A percentile compares a stretch with the other conserved stretches of the same genome.
phyloP scores from a whole-genome alignment of 1,140 invertebrate species.

The Sarcophaga bullata region DNA sequence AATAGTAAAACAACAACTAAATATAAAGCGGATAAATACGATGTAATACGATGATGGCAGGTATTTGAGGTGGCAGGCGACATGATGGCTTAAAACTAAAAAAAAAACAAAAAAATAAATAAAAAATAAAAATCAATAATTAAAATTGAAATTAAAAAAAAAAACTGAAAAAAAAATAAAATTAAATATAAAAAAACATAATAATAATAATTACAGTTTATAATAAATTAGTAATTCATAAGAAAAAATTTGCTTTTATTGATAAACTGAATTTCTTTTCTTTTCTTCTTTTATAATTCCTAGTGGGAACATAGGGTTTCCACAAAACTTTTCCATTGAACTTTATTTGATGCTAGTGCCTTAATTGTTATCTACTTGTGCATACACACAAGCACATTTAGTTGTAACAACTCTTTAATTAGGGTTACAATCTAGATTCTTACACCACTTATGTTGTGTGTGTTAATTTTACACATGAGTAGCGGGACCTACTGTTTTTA shows the following conservation, averaged over 20 bases:
- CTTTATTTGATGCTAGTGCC: no score
- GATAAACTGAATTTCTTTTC: not conserved
- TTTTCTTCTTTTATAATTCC: no score
- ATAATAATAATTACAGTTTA: not conserved
- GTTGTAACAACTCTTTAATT: no score
- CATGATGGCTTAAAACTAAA: conserved; percentile 30
- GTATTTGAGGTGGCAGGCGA: conserved; percentile 40
- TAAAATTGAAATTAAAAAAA: not conserved
- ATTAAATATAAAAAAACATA: conserved; percentile 3
- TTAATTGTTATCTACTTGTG: no score
- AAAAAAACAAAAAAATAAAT: conserved; percentile 17
- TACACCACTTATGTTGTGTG: no score
- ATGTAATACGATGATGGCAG: conserved; percentile 33
- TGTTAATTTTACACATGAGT: no score
- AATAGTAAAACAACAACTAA: conserved; percentile 48
- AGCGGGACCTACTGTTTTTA: no score
- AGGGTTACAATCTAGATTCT: no score
- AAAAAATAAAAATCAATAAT: not conserved
- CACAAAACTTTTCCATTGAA: no score
- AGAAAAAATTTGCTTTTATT: not conserved
- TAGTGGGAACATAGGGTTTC: no score
- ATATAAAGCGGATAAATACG: conserved; percentile 30
- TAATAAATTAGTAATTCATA: not conserved
- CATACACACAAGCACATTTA: no score
- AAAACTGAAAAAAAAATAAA: not conserved